Percentiles rank a stretch among this genome's conserved stretches.
Conservation (phyloP, 2,888 invertebrate species). For the Acleris literana region DNA sequence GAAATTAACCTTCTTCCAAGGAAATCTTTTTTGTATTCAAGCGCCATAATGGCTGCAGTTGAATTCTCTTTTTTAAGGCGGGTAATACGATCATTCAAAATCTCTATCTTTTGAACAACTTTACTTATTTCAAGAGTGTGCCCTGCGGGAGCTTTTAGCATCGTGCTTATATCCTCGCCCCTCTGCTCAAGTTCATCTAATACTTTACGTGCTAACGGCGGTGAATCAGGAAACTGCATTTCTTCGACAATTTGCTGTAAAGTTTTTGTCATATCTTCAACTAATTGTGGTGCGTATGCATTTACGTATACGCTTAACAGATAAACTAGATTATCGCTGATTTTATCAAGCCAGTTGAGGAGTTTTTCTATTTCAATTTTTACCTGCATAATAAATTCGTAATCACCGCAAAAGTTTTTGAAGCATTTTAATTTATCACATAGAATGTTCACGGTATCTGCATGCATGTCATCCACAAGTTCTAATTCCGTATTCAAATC, state of each 20-base stretch:
- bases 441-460: constrained; percentile 55
- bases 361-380: constrained; percentile 57
- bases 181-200: constrained; percentile 58
- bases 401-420: constrained; percentile 50
- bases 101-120: constrained; percentile 63
- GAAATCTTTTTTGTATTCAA: constrained; percentile 65
- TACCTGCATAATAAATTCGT: constrained; percentile 58
- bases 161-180: constrained; percentile 58
- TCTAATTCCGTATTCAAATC: constrained; percentile 65
- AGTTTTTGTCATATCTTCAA: constrained; percentile 62
- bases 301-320: constrained; percentile 61
- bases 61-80: constrained; percentile 58
- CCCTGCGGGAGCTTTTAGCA: constrained; percentile 60
- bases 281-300: constrained; percentile 55
- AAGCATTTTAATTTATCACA: constrained; percentile 62
- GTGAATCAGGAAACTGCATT: constrained; percentile 48
- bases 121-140: constrained; percentile 69
- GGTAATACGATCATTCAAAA: constrained; percentile 63
- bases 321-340: constrained; percentile 62
- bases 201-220: constrained; percentile 51
- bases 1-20: constrained; percentile 59
- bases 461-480: constrained; percentile 75
- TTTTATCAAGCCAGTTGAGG: constrained; percentile 69
- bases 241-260: constrained; percentile 68
- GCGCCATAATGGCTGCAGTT: constrained; percentile 63